Evolutionary conservation across 2,113 vertebrate species (phyloP), one percentile per base, ranked within the genome.

Genomic region (Hypocryptadius cinnamomeus): DNA sequence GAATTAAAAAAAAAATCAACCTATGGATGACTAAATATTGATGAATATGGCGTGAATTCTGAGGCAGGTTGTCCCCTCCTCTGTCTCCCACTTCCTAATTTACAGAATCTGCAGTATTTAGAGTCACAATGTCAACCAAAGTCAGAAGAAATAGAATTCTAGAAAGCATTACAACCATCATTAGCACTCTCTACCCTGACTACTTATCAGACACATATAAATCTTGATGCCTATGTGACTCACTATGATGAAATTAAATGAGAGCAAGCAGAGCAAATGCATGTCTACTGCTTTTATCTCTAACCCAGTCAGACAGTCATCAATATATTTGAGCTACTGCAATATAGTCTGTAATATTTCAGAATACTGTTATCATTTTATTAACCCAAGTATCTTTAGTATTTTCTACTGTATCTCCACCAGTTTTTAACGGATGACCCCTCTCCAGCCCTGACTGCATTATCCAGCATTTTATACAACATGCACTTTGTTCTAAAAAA

Each of bases 181-280:
- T 95, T 95, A 95, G 92, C 77, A 93, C 90, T 53, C 65, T 91
- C 50, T 71, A 92, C 77, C 82, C 86, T 10, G 7, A 66, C 76
- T 92, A 77, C 85, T 95, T 95, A 96, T 94, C 95, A 96, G 81
- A 96, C 40, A 4, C 76, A 96, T 87, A 96, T 96, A 94, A 94
- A 96, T 95, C 94, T 91, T 92, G 89, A 96, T 88, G 94, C 79
- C 71, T 94, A 28, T 95, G 73, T 95, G 94, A 96, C 83, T 96
- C 94, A 94, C 89, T 79, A 69, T 91, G 94, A 89, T 96, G 91
- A 93, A 95, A 96, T 93, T 88, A 94, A 96, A 96, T 92, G 87
- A 78, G 85, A 93, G 57, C 66, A 93, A 94, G 91, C 73, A 92
- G 84, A 94, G 63, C 60, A 93, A 97, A 96, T 91, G 76, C 71